These are phyloP conservation scores for Panagrolaimus sp. DNA, from an alignment of 1,140 invertebrate species.

Conservation along the genomic window DNA sequence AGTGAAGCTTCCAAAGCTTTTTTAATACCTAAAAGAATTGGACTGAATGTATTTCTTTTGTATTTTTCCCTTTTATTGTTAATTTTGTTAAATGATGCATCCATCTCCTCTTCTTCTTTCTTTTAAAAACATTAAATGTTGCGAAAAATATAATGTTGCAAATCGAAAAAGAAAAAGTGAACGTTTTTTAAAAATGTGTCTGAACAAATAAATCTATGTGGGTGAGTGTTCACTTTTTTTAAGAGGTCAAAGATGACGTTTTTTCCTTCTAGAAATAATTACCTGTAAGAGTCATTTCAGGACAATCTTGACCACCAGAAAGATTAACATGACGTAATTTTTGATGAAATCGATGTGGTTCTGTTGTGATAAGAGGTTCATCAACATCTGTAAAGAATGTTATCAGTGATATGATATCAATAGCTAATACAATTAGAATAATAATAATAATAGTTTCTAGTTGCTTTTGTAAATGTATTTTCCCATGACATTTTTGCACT, in stretches of 20 bases:
- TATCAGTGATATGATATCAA: too few species aligned
- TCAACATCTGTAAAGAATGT: constrained; percentile 63
- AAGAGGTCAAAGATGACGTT: too few species aligned
- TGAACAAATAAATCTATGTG: too few species aligned
- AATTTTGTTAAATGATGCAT: neutral
- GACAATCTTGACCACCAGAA: constrained; percentile 70
- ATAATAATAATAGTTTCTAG: too few species aligned
- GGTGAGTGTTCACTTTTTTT: too few species aligned
- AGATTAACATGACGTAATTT: constrained; percentile 65
- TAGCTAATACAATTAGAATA: too few species aligned
- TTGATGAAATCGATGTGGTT: constrained; percentile 64
- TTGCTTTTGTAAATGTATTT: too few species aligned
- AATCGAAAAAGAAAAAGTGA: neutral
- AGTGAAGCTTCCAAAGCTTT: constrained; percentile 66
- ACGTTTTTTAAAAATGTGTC: constrained; percentile 13
- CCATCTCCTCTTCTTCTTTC: neutral
- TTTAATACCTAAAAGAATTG: constrained; percentile 60
- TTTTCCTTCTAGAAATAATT: neutral
- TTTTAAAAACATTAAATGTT: neutral
- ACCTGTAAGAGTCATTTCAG: constrained; percentile 68
- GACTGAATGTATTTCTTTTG: too few species aligned
- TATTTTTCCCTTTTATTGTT: neutral
- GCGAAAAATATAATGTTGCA: neutral
- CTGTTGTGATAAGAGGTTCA: constrained; percentile 65
- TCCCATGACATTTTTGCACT: too few species aligned